Conservation (phyloP, 2,888 invertebrate genomes). For the Melikaiella ostensackeni region DNA sequence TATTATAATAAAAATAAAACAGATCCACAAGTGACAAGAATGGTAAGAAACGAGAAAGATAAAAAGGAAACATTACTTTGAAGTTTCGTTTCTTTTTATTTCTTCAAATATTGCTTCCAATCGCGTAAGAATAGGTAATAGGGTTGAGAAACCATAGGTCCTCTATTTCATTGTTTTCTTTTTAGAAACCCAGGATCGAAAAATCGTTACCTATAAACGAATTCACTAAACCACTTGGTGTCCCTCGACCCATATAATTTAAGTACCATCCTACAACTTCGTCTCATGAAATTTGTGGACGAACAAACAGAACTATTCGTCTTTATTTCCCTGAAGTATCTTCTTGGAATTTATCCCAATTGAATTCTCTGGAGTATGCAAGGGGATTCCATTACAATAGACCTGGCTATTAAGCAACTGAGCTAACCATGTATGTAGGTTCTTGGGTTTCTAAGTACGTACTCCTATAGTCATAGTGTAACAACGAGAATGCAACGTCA, state of each 20-base stretch:
- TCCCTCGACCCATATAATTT: not conserved
- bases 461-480: not conserved
- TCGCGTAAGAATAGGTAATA: not conserved
- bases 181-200: not conserved
- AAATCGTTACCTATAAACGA: not conserved
- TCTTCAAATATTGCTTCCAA: not conserved
- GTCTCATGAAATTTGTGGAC: not conserved
- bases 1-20: not conserved
- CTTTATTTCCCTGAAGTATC: slow-evolving; percentile 65
- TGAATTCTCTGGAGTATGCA: slow-evolving; percentile 18
- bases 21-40: not conserved
- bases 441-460: not conserved
- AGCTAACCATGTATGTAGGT: slow-evolving; percentile 28
- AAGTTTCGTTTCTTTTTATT: no score
- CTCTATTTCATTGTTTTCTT: not conserved
- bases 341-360: slow-evolving; percentile 60
- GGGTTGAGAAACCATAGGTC: not conserved
- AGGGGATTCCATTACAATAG: slow-evolving; percentile 11
- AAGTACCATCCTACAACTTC: not conserved
- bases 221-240: not conserved
- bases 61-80: no score
- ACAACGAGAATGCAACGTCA: slow-evolving; percentile 52
- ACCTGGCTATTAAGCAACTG: slow-evolving; percentile 43
- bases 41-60: no score
- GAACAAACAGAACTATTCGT: slow-evolving; percentile 70